Evolutionary conservation across 1,140 invertebrate species (phyloP).

Genomic region (Aporrectodea caliginosa): DNA sequence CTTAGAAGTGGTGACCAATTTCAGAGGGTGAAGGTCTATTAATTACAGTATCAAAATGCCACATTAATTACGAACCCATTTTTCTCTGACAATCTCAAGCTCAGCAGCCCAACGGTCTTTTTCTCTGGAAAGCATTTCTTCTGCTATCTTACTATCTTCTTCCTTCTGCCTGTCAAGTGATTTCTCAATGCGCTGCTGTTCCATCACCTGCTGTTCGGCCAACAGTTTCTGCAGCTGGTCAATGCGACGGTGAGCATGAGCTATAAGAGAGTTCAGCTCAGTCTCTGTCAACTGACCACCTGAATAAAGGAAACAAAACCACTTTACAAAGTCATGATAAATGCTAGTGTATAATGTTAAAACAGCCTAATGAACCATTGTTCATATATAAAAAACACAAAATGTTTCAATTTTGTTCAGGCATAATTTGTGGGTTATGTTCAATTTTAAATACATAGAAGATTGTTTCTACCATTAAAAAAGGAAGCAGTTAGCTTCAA

Average conservation of each 20-base stretch:
- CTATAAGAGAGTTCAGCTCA: constrained; percentile 59
- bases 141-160: constrained; percentile 44
- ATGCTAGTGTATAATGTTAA: too few relatives aligned
- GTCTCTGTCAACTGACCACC: constrained; percentile 56
- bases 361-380: too few relatives aligned
- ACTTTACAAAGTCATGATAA: too few relatives aligned
- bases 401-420: too few relatives aligned
- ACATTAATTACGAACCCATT: constrained; percentile 49
- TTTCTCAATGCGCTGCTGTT: constrained; percentile 44
- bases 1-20: too few relatives aligned
- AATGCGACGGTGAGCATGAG: constrained; percentile 59
- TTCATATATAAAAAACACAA: too few relatives aligned
- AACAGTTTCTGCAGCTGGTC: constrained; percentile 59
- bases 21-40: too few relatives aligned
- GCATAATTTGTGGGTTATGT: too few relatives aligned
- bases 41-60: too few relatives aligned
- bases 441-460: too few relatives aligned
- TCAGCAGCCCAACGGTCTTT: constrained; percentile 40
- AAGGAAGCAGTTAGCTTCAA: too few relatives aligned
- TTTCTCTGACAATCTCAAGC: constrained; percentile 45
- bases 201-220: constrained; percentile 53
- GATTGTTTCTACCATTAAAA: too few relatives aligned
- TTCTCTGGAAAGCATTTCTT: constrained; percentile 40
- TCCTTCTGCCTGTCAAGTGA: constrained; percentile 47
- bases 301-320: constrained; percentile 32